phyloP scores from a whole-genome alignment of 2,797 vertebrate species.

The Melanotaenia boesemani region DNA sequence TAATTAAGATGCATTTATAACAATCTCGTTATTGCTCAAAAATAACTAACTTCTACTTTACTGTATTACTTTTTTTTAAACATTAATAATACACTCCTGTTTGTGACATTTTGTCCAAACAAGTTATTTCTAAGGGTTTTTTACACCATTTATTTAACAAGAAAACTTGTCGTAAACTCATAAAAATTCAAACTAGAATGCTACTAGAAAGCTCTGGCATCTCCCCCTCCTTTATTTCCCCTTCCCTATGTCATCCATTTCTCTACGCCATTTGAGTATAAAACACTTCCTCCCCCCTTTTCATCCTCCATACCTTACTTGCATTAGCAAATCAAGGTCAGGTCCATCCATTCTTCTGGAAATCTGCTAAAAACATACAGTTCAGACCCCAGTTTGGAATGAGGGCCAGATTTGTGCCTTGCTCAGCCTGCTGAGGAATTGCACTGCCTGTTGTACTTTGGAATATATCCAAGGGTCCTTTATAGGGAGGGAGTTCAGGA shows the following conservation, averaged over 20 bases:
- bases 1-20: no score
- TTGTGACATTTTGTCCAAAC: no score
- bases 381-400: constrained; percentile 61
- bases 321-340: constrained; percentile 66
- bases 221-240: neutral
- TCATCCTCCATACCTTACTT: constrained; percentile 26
- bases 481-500: constrained; percentile 54
- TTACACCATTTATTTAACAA: no score
- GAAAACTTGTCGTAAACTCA: constrained; percentile 4
- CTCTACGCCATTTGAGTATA: constrained; percentile 31
- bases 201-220: neutral
- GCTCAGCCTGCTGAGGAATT: constrained; percentile 52
- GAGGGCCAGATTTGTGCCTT: constrained; percentile 61
- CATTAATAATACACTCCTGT: no score
- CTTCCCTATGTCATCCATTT: constrained; percentile 13
- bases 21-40: no score
- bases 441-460: constrained; percentile 61
- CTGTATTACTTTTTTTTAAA: no score
- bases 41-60: no score
- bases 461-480: constrained; percentile 67
- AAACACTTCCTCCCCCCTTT: constrained; percentile 24
- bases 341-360: constrained; percentile 50
- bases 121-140: no score
- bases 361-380: constrained; percentile 67
- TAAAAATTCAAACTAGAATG: constrained; percentile 39